Evolutionary conservation across 2,113 vertebrate species (phyloP), one percentile per base, ranked within the genome.

Genomic region (Forbesichthys agassizii): DNA sequence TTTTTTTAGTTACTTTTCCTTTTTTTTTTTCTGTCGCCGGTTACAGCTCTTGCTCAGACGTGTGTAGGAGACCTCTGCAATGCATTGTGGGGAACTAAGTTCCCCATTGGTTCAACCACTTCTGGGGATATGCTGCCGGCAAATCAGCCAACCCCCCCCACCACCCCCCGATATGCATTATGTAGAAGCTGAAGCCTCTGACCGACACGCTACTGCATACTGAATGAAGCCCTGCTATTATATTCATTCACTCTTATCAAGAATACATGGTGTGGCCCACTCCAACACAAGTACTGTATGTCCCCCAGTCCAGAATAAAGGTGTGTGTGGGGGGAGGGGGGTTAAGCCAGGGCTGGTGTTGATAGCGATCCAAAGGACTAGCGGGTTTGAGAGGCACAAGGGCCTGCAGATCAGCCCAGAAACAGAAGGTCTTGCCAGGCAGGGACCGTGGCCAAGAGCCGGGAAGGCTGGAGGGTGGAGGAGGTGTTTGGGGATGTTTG

Each of bases 271-370:
- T 86, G 69, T 78, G 84, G 84, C 82, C 81, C 79, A 81, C 79
- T 79, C 73, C 76, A 68, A 84, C 75, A 68, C 59, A 65, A 68
- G 61, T 54, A 65, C 49, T 4, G 49, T 60, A 65, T 27, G n/a
- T 64, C 62, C 66, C 18, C 48, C 56, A 42, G 36, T 54, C 18
- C 60, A 13, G 36, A 7, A 4, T 33, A 33, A 33, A 53, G 58
- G 58, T 76, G 9, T 68, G 2, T 27, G n/a, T 48, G 54, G 9
- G 65, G 48, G 7, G 16, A 0, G 20, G 20, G 20, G 20, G 78
- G 77, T 85, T 86, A 86, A 90, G 83, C 83, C 33, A 66, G 66
- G 61, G 82, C 72, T 48, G 79, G 48, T 76, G 64, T 83, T 62
- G 74, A 74, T 74, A 84, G 75, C 18, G 73, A 87, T 84, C 77